Percentiles rank a stretch among this genome's conserved stretches.
phyloP scores from a whole-genome alignment of 1,140 invertebrate species.

The Hylyphantes graminicola region DNA sequence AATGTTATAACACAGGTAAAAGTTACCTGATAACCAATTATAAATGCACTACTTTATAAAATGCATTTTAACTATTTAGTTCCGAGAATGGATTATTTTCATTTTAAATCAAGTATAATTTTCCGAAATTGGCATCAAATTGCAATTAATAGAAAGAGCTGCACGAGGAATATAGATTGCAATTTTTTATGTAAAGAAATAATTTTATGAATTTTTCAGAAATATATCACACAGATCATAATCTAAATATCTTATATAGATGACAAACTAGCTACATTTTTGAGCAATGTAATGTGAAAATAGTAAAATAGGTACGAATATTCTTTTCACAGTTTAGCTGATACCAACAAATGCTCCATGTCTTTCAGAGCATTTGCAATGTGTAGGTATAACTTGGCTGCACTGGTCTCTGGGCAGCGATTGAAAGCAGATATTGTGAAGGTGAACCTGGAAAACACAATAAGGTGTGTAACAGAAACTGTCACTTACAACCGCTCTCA shows the following conservation, averaged over 20 bases:
- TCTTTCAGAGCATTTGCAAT: conserved; percentile 63
- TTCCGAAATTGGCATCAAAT: too few species aligned
- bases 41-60: too few species aligned
- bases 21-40: too few species aligned
- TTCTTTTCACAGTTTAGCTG: conserved; percentile 48
- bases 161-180: too few species aligned
- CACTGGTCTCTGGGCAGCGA: conserved; percentile 65
- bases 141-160: too few species aligned
- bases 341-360: conserved; percentile 61
- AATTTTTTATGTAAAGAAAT: not conserved
- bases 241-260: not conserved
- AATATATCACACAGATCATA: not conserved
- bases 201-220: not conserved
- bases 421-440: conserved; percentile 67
- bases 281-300: too few species aligned
- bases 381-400: conserved; percentile 62
- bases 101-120: too few species aligned
- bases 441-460: conserved; percentile 65
- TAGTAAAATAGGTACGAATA: too few species aligned
- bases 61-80: too few species aligned
- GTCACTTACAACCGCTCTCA: too few species aligned
- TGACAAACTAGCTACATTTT: not conserved
- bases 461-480: conserved; percentile 57
- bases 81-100: too few species aligned
- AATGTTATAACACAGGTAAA: too few species aligned